A percentile compares a stretch with the other conserved stretches of the same genome.
Conservation (phyloP, 2,113 vertebrate species). For the Helogale parvula region DNA sequence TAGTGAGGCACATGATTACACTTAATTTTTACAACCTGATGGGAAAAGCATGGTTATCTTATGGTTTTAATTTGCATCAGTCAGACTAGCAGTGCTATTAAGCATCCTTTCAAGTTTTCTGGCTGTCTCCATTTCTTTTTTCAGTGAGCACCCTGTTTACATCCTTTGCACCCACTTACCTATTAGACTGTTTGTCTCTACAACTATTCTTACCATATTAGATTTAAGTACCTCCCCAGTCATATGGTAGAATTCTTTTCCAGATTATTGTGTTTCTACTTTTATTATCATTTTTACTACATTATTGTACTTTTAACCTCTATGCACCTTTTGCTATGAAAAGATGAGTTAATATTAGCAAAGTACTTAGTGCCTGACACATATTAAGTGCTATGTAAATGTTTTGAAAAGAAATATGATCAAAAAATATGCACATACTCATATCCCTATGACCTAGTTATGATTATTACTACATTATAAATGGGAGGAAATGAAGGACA, state of each 20-base stretch:
- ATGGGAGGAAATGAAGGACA: neutral
- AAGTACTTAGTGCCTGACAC: neutral
- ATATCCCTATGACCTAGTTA: neutral
- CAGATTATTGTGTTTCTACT: neutral
- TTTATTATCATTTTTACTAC: neutral
- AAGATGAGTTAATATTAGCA: neutral
- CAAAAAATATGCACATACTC: neutral
- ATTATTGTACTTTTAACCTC: neutral
- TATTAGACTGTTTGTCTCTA: neutral
- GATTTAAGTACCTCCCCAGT: neutral
- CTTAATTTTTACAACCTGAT: neutral
- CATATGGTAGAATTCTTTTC: neutral
- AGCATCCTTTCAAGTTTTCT: neutral
- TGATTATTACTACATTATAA: neutral
- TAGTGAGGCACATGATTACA: neutral
- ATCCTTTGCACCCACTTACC: neutral
- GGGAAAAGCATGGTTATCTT: neutral
- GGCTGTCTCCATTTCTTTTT: neutral
- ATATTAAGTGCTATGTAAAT: neutral
- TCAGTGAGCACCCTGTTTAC: neutral
- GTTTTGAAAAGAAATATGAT: neutral
- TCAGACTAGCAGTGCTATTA: neutral
- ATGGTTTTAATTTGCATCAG: constrained; percentile 3
- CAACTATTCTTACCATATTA: neutral
- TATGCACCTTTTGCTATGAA: neutral